Evolutionary conservation across 2,888 invertebrate species (phyloP), one percentile per base, ranked within the genome.

Genomic region (Drymonia ruficornis): DNA sequence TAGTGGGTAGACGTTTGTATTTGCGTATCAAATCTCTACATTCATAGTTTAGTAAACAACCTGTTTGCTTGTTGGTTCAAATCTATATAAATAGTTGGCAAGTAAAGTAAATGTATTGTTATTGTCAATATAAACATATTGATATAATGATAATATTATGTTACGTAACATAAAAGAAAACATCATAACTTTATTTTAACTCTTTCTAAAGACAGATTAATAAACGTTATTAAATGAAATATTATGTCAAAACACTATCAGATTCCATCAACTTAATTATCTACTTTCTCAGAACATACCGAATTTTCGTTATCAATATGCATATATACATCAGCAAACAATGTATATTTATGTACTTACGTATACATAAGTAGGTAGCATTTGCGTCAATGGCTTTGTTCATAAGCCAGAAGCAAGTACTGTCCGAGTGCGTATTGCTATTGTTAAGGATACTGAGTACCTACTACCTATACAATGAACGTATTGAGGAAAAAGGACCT

Each of bases 321-420:
- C 40, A 8, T 16, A 44, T 29, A 29, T 15, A 9, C 8, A n/a
- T 28, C n/a, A 15, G 15, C 29, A n/a, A 46, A 29, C 29, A 29
- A 28, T 9, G 29, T 29, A 29, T 9, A 29, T 49, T 23, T 45
- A 15, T 44, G 28, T 36, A 12, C 51, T n/a, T 54, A 40, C 36
- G 47, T 52, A 16, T 45, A 55, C 50, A 44, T 61, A 55, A 59
- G 18, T 61, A 52, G 43, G 46, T 42, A 50, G 49, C 63, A 63
- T 63, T 68, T 68, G 61, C 71, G 67, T 70, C 72, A 70, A 47
- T 59, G 52, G 59, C 59, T 70, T 73, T 75, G 70, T 74, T 65
- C 56, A 52, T 52, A 54, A 50, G 52, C 49, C 61, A 54, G 56
- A 36, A 34, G 50, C 45, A 57, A 55, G 61, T 57, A 65, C 67